Base-by-base conservation (phyloP, 2,888 invertebrate genomes). In the Cryptophagus acutangulus region DNA sequence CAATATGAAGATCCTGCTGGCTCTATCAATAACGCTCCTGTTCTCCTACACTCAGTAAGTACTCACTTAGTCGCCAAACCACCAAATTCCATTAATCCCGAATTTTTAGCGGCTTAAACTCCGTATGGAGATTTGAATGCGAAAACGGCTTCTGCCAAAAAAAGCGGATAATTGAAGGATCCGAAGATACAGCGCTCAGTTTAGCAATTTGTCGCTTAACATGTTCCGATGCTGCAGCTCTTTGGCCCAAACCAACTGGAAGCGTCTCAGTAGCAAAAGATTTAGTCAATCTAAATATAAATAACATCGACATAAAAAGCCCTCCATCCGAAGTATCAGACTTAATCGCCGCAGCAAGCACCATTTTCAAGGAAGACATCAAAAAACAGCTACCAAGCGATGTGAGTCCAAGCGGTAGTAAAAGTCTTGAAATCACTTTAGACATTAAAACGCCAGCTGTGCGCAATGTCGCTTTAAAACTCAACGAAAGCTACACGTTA, bases 141-240 rank as follows among this genome's bases (percentile, higher is more conserved):
- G 65, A 71, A 10, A 57, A 71, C n/a, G 69, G 69, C n/a, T 69
- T 63, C 33, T 80, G 80, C 49, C 63, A 72, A 45, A 80, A 80
- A 58, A 50, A 49, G 12, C 53, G 54, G 16, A 57, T 66, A 3
- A 57, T 57, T 2, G 49, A 56, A 2, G 57, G 58, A 10, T 51
- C 55, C 25, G 50, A 57, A 49, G 41, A 45, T 62, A 49, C 53
- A 0, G 73, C 74, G 0, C 64, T 78, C 18, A 74, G 76, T 52
- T 61, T 82, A 43, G 71, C 76, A 46, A 77, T 78, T 17, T 83
- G 83, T 65, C 78, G 79, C 58, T 67, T 82, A 65, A 77, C 77
- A 59, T 82, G 82, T 55, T 74, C 74, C 17, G 71, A 76, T 17
- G 69, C 72, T 36, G 79, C 78, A 62, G 68, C 74, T 1, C 56